Conservation (phyloP, 2,888 invertebrate species). For the Lordiphosa andalusiaca region DNA sequence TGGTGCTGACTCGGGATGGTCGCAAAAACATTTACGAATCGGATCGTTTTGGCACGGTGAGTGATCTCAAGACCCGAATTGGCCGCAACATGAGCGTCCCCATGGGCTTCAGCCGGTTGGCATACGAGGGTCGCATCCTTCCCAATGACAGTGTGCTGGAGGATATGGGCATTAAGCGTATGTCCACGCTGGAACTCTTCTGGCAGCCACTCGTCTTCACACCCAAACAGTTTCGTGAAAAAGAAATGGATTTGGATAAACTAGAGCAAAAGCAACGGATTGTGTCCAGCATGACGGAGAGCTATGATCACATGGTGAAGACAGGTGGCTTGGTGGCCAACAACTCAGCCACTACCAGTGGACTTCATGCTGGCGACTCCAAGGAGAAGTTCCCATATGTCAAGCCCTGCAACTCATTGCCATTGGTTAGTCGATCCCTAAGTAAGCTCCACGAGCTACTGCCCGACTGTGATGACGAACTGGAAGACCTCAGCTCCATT, state of each 20-base stretch:
- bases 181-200: conserved; percentile 48
- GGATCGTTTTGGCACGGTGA: conserved; percentile 48
- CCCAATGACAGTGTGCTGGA: conserved; percentile 42
- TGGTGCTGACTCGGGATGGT: conserved; percentile 53
- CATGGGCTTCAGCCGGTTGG: conserved; percentile 53
- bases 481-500: conserved; percentile 19
- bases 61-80: conserved; percentile 43
- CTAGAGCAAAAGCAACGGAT: conserved; percentile 32
- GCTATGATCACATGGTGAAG: conserved; percentile 26
- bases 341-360: not conserved
- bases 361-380: not conserved
- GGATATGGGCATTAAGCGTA: conserved; percentile 41
- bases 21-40: conserved; percentile 44
- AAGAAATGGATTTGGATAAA: conserved; percentile 45
- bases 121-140: conserved; percentile 48
- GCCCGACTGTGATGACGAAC: conserved; percentile 12
- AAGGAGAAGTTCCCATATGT: not conserved
- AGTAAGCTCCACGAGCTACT: not conserved
- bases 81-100: conserved; percentile 50
- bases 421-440: not conserved
- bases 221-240: conserved; percentile 45
- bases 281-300: conserved; percentile 26
- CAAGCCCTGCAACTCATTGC: not conserved
- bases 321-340: conserved; percentile 2
- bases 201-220: conserved; percentile 57